Conservation (phyloP, 1,140 invertebrate species). For the Hermetia illucens region DNA sequence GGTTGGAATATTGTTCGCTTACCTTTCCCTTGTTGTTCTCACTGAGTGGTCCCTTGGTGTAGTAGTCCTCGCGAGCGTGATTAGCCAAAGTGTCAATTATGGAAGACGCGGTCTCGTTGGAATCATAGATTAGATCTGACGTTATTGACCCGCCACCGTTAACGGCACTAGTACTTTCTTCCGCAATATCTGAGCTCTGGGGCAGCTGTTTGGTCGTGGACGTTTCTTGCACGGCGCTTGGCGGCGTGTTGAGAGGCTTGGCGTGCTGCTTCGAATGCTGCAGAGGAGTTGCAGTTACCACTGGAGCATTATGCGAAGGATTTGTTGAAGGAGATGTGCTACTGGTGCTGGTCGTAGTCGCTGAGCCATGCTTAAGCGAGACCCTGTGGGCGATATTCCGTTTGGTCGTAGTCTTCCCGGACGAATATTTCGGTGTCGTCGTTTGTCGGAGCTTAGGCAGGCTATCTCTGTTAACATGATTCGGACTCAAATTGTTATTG, state of each 20-base stretch:
- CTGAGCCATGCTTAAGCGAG: conserved; percentile 13
- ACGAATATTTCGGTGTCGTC: no score
- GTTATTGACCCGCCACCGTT: conserved; percentile 14
- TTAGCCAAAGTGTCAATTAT: conserved; percentile 28
- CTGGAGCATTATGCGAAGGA: no score
- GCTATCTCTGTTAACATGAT: no score
- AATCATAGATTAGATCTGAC: conserved; percentile 21
- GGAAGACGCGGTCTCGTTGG: conserved; percentile 26
- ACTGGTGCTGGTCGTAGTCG: conserved; percentile 3
- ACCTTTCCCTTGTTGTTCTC: conserved; percentile 24
- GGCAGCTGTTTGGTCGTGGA: no score
- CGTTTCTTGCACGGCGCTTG: no score
- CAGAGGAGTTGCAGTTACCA: not conserved
- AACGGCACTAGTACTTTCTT: conserved; percentile 12
- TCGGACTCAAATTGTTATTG: not conserved
- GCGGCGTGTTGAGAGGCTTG: no score
- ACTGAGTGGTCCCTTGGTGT: conserved; percentile 13
- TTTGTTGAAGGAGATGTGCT: not conserved
- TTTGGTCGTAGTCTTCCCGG: conserved; percentile 18
- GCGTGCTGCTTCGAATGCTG: not conserved
- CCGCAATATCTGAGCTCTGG: conserved; percentile 3
- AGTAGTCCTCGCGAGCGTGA: conserved; percentile 23
- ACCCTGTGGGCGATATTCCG: conserved; percentile 17
- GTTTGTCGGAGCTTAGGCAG: no score
- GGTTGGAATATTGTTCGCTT: no score